These are phyloP conservation scores for Chloroceryle amazona DNA, from an alignment of 2,797 vertebrate genomes.

Conservation along the genomic window DNA sequence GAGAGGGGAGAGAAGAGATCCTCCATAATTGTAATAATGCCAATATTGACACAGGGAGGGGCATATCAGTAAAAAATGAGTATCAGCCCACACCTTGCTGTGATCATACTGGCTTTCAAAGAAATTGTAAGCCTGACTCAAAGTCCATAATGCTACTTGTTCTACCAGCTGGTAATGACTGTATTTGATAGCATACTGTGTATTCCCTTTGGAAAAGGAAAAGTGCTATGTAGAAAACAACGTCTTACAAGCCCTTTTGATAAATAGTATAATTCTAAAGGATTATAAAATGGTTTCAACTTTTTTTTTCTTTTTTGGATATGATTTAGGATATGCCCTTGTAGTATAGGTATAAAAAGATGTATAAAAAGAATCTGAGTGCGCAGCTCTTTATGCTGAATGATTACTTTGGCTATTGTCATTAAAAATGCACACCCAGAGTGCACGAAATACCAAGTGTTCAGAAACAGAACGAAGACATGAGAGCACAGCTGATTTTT, in stretches of 20 bases:
- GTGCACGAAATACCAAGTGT: not conserved
- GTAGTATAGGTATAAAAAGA: not conserved
- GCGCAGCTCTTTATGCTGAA: not conserved
- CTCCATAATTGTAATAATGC: not conserved
- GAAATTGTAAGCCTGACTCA: not conserved
- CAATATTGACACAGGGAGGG: not conserved
- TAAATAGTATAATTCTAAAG: not conserved
- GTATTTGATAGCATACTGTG: not conserved
- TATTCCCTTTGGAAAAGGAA: not conserved
- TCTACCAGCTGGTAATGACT: not conserved
- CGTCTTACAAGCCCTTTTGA: not conserved
- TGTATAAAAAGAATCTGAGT: not conserved
- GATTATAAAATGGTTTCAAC: not conserved
- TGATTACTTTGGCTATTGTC: not conserved
- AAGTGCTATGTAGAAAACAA: not conserved
- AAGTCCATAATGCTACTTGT: not conserved
- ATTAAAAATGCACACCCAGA: not conserved
- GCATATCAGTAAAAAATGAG: not conserved
- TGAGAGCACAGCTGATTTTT: not conserved
- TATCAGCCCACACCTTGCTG: not conserved
- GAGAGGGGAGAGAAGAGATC: not conserved
- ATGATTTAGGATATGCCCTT: not conserved
- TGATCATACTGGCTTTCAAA: not conserved
- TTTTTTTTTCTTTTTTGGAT: too few species aligned
- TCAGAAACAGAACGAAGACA: not conserved